Evolutionary conservation across 1,140 invertebrate genomes (phyloP).

Genomic region (Coenobita brevimanus): DNA sequence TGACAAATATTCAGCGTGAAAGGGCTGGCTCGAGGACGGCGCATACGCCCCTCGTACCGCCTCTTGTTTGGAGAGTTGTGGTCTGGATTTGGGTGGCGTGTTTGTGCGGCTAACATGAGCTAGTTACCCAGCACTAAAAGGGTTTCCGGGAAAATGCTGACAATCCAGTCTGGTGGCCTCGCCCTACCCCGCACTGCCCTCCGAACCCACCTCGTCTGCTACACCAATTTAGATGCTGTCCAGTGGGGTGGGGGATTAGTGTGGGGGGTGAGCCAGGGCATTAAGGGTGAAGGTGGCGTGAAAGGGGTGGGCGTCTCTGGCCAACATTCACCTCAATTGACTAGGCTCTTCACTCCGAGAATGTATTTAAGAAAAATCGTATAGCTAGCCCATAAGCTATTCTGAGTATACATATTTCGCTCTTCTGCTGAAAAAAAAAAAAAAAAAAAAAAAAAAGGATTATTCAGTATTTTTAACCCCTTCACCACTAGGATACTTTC

Average conservation of each 20-base stretch:
- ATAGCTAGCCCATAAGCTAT: too few species aligned
- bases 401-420: too few species aligned
- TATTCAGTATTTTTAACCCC: too few species aligned
- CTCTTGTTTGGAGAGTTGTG: constrained; percentile 12
- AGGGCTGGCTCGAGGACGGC: constrained; percentile 14
- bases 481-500: too few species aligned
- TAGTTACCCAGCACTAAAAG: constrained; percentile 30
- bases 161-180: not conserved
- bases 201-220: not conserved
- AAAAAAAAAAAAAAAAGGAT: too few species aligned
- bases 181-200: not conserved
- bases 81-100: constrained; percentile 31
- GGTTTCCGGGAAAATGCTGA: constrained; percentile 33
- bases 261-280: too few species aligned
- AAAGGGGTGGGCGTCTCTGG: not conserved
- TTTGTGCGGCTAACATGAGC: constrained; percentile 21
- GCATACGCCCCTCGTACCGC: constrained; percentile 19
- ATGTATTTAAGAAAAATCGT: too few species aligned
- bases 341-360: too few species aligned
- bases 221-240: constrained; percentile 12
- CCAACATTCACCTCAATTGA: constrained; percentile 29
- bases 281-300: constrained; percentile 29
- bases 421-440: too few species aligned
- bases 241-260: not conserved
- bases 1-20: constrained; percentile 55